Evolutionary conservation across 2,797 vertebrate genomes (phyloP).

Genomic region (Ctenochaetus hawaiiensis): DNA sequence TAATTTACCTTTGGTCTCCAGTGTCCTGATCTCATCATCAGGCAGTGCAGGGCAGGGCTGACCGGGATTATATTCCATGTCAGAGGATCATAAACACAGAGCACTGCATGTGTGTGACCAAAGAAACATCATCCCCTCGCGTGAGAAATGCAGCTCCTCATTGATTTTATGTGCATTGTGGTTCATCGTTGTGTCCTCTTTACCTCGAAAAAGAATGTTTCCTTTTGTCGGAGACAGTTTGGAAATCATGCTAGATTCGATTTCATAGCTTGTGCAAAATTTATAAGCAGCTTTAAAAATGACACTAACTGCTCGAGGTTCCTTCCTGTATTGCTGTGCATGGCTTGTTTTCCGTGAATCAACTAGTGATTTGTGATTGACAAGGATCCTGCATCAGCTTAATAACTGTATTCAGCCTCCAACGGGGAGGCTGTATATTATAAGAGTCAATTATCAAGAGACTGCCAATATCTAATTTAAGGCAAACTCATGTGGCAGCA

Average conservation of each 20-base stretch:
- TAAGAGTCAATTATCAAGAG: slow-evolving; percentile 59
- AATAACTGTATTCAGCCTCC: slow-evolving; percentile 52
- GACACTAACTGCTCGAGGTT: slow-evolving; percentile 16
- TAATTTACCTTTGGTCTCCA: slow-evolving; percentile 78
- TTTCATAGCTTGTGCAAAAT: slow-evolving; percentile 57
- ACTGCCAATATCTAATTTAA: slow-evolving; percentile 60
- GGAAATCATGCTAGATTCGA: slow-evolving; percentile 60
- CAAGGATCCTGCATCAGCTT: slow-evolving; percentile 33
- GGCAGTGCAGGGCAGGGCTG: slow-evolving; percentile 38
- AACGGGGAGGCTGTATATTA: slow-evolving; percentile 41
- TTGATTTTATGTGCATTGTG: slow-evolving; percentile 9
- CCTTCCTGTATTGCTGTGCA: slow-evolving; percentile 24
- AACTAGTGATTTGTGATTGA: slow-evolving; percentile 64
- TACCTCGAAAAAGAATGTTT: slow-evolving; percentile 49
- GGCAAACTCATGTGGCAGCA: slow-evolving; percentile 55
- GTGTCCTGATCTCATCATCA: slow-evolving; percentile 71
- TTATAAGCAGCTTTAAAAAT: slow-evolving; percentile 53
- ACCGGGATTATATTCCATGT: slow-evolving; percentile 77
- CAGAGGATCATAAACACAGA: slow-evolving; percentile 73
- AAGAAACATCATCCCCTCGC: slow-evolving; percentile 30
- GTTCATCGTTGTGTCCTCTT: slow-evolving; percentile 32
- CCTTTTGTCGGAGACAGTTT: slow-evolving; percentile 32
- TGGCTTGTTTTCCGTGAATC: slow-evolving; percentile 41
- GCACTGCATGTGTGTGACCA: slow-evolving; percentile 37
- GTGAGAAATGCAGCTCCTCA: slow-evolving; percentile 12